A percentile compares a stretch with the other conserved stretches of the same genome.
Evolutionary conservation across 2,113 vertebrate genomes (phyloP).

Genomic region (Columbina picui): DNA sequence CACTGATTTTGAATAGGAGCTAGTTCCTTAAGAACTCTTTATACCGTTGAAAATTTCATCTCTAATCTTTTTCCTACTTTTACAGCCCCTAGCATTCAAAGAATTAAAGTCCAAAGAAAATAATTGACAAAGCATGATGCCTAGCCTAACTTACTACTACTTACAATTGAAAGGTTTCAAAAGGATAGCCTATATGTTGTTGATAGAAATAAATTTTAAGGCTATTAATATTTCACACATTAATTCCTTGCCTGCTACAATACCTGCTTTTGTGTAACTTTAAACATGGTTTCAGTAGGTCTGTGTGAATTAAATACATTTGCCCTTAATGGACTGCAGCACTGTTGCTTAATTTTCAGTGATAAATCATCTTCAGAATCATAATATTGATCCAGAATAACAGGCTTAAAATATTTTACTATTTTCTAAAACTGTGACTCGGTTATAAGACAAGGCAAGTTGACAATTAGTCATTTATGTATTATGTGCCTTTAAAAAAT

Average conservation of each 20-base stretch:
- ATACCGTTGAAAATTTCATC: conserved; percentile 20
- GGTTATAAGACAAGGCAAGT: not conserved
- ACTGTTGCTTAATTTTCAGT: not conserved
- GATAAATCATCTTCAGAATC: not conserved
- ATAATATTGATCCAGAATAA: not conserved
- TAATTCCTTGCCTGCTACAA: not conserved
- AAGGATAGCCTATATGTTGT: not conserved
- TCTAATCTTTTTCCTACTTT: not conserved
- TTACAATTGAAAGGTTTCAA: not conserved
- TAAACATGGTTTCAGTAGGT: not conserved
- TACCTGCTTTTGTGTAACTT: not conserved
- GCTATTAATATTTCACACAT: not conserved
- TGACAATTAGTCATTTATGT: not conserved
- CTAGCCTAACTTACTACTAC: not conserved
- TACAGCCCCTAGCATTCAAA: not conserved
- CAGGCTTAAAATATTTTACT: not conserved
- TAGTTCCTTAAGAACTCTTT: not conserved
- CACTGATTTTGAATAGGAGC: conserved; percentile 16
- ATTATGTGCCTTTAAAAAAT: not conserved
- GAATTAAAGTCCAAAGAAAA: not conserved
- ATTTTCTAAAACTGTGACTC: not conserved
- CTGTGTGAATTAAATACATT: not conserved
- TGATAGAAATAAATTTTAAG: not conserved
- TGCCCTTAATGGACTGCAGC: not conserved
- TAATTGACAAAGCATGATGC: not conserved